Evolutionary conservation across 2,113 vertebrate genomes (phyloP), one percentile per base, ranked within the genome.

Genomic region (Synodontis membranacea): DNA sequence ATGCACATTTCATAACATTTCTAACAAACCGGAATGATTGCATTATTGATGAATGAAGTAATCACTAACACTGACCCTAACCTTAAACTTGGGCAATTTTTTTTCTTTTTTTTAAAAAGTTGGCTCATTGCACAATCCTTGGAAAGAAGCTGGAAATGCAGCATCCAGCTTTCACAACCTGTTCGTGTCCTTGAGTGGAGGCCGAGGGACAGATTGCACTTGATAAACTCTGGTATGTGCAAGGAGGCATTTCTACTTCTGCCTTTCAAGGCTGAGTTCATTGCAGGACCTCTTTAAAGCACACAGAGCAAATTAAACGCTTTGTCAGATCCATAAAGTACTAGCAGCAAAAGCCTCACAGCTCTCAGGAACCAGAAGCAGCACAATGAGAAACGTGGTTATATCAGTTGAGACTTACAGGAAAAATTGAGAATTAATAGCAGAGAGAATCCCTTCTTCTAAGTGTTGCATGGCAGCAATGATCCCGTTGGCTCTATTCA

Each of bases 191-290:
- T 83, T 83, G 62, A 83, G 10, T 25, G 44, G 31, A 37, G 81
- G n/a, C 72, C 72, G 52, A 85, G 54, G 70, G 79, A 83, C 70
- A 86, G 44, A 81, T 84, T 37, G 78, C 85, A 46, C 62, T 75
- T 75, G 76, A 88, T 86, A 58, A 89, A 88, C 72, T 48, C 60
- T 39, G 48, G 37, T 62, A 80, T 80, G 76, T 72, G 56, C 60
- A 78, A 44, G 8, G 19, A 68, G 68, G 80, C 56, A 31, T 52
- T 64, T 86, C 78, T 56, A 84, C 37, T 54, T 83, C 39, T 66
- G 42, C 62, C n/a, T 52, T 66, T 83, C 12, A 62, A 83, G 44
- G 31, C 64, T 34, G 75, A 21, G 80, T 85, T 86, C 62, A 84
- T 70, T 83, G 66, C 72, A 80, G 52, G 34, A 80, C 78, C 56